Evolutionary conservation across 2,113 vertebrate genomes (phyloP).

Genomic region (Oenanthe melanoleuca): DNA sequence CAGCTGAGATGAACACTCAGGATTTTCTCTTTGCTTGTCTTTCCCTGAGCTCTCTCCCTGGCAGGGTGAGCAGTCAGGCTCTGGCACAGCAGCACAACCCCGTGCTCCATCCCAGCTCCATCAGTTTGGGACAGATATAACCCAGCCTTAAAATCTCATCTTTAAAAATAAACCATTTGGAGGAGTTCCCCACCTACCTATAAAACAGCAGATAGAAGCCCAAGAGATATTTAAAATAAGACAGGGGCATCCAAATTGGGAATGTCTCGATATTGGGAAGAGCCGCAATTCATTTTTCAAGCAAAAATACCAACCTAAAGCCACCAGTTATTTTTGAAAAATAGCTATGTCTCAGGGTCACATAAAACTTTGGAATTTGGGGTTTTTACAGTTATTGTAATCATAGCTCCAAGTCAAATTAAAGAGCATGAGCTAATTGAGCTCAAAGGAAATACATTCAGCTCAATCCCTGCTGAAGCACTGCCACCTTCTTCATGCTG

Average conservation of each 20-base stretch:
- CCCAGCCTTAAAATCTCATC: background rate
- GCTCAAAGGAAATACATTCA: background rate
- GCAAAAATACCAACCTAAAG: background rate
- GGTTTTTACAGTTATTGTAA: background rate
- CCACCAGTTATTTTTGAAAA: fast-evolving
- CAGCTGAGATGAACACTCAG: background rate
- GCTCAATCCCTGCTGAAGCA: background rate
- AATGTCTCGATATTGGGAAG: background rate
- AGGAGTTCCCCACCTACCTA: background rate
- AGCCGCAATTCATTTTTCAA: background rate
- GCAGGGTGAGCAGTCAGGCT: background rate
- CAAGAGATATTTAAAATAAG: background rate
- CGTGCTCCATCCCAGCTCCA: background rate
- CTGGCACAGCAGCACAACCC: background rate
- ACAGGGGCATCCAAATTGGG: background rate
- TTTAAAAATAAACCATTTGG: background rate
- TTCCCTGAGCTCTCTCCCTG: background rate
- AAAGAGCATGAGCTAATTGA: background rate
- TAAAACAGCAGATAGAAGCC: background rate
- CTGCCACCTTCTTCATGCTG: background rate
- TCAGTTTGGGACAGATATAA: background rate
- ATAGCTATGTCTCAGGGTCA: background rate
- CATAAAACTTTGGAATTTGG: background rate
- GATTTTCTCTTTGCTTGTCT: background rate
- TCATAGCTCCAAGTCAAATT: background rate